A percentile compares a stretch with the other conserved stretches of the same genome.
Conservation (phyloP, 1,140 invertebrate genomes). For the Drosophila subpulchrella region DNA sequence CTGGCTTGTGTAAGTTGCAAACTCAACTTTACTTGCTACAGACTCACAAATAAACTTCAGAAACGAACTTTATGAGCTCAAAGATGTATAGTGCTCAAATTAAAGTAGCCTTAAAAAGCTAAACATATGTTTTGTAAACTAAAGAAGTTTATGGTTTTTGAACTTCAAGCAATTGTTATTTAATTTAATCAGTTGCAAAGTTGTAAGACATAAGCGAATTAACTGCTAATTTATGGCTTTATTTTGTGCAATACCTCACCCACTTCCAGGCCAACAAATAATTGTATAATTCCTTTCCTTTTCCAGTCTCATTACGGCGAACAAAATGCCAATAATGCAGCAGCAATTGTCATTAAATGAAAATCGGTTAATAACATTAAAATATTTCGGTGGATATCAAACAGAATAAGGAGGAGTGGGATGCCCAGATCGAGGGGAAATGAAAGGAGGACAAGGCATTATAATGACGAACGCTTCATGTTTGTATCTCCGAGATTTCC, state of each 20-base stretch:
- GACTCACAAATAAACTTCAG: neutral
- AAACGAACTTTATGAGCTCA: neutral
- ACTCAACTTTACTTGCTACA: slow-evolving; percentile 1
- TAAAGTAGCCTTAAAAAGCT: neutral
- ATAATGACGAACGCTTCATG: slow-evolving; percentile 59
- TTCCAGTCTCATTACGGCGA: slow-evolving; percentile 34
- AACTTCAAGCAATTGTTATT: neutral
- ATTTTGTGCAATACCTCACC: slow-evolving; percentile 12
- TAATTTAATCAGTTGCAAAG: neutral
- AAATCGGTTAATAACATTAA: slow-evolving; percentile 74
- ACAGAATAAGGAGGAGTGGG: slow-evolving; percentile 17
- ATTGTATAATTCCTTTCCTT: slow-evolving; percentile 25
- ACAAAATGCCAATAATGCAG: slow-evolving; percentile 38
- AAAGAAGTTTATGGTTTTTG: neutral
- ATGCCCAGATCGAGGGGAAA: slow-evolving; percentile 2
- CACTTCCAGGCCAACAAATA: slow-evolving; percentile 21
- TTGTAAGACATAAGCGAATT: neutral
- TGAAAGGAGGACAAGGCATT: slow-evolving; percentile 38
- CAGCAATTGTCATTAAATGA: slow-evolving; percentile 54
- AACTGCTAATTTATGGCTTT: neutral
- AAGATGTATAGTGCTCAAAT: slow-evolving; percentile 3
- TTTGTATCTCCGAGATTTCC: slow-evolving; percentile 72
- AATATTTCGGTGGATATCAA: slow-evolving; percentile 67
- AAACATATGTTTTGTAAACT: neutral
- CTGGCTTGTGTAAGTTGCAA: neutral